Evolutionary conservation across 2,797 vertebrate species (phyloP), one percentile per base, ranked within the genome.

Genomic region (Platyrinchus mystaceus): DNA sequence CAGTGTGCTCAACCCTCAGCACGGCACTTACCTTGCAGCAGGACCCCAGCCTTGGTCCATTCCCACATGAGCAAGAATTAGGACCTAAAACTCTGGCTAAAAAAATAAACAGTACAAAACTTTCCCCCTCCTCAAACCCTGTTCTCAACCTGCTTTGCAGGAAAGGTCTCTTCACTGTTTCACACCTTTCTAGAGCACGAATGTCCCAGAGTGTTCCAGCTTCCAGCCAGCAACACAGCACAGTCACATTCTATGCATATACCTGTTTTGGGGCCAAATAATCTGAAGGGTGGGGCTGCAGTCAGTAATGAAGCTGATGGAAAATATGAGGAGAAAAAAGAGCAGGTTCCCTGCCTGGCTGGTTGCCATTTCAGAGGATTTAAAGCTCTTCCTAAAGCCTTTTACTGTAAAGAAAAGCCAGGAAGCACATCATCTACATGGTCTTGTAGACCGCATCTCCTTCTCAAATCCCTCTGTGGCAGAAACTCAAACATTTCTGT

Each of bases 161-260:
- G 11, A 74, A 84, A 89, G 0, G 0, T 32, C 3, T 62, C 41
- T 53, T 37, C 30, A 64, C 9, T 27, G 4, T 59, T 58, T 58
- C 74, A 21, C 11, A 10, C 23, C 24, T 60, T 81, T 60, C 66
- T 46, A 32, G 12, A 77, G 21, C 9, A 34, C 8, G 17, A 20
- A 34, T 11, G 22, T 58, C 63, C 53, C 43, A 34, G 30, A 41
- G 62, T 3, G 17, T 26, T 27, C 22, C 83, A 88, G 14, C 73
- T 77, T 83, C 34, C 73, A 88, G 13, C 11, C 39, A 55, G 37
- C 22, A 69, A 3, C 37, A 26, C 28, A 68, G 41, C 41, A 27
- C 22, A 4, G 2, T 28, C 24, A 6, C 20, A 1, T 39, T 69
- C 52, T 36, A 0, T 13, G 9, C 20, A 26, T 21, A 30, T 9